These are phyloP conservation scores for Agriopis aurantiaria DNA, from an alignment of 2,888 invertebrate genomes.

Conservation along the genomic window DNA sequence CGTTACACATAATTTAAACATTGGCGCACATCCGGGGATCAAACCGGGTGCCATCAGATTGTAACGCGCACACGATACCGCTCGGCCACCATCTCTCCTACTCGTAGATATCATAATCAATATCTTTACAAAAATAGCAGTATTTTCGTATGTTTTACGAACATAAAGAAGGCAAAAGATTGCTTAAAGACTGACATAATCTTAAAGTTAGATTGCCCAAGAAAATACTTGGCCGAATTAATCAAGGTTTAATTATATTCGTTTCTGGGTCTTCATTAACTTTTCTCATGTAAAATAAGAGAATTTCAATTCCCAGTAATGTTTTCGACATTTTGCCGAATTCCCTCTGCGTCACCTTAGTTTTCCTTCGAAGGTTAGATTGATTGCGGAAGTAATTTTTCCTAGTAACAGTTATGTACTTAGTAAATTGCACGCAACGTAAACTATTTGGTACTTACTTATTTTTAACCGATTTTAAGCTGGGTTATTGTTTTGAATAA, in stretches of 20 bases:
- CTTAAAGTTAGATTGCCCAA: conserved; percentile 40
- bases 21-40: too few species aligned
- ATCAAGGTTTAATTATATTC: conserved; percentile 45
- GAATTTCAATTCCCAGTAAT: conserved; percentile 18
- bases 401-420: background rate
- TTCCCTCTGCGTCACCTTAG: conserved; percentile 8
- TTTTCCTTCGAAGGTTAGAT: conserved; percentile 2
- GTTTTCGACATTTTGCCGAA: conserved; percentile 21
- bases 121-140: background rate
- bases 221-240: conserved; percentile 33
- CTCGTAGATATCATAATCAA: too few species aligned
- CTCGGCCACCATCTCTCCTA: too few species aligned
- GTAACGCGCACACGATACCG: too few species aligned
- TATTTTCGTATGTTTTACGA: background rate
- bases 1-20: too few species aligned
- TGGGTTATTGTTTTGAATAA: too few species aligned
- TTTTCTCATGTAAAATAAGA: conserved; percentile 24
- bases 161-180: background rate
- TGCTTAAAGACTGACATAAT: background rate
- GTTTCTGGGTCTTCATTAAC: conserved; percentile 47
- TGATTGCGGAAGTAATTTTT: conserved; percentile 10
- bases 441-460: background rate
- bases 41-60: too few species aligned
- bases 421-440: background rate
- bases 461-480: background rate